Evolutionary conservation across 2,113 vertebrate genomes (phyloP).

Genomic region (Callospermophilus lateralis): DNA sequence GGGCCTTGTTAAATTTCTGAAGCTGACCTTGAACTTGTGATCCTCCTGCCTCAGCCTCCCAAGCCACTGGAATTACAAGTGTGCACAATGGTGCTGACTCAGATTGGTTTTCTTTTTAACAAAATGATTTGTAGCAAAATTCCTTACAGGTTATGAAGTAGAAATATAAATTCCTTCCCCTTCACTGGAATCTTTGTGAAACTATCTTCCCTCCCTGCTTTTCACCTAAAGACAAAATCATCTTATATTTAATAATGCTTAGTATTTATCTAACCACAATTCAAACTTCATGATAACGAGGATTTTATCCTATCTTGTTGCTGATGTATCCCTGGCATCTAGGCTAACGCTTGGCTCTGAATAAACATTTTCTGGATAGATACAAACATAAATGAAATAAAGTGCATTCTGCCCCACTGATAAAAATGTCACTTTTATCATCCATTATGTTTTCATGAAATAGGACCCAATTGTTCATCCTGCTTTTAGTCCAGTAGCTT

Average conservation of each 20-base stretch:
- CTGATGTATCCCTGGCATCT: slow-evolving; percentile 2
- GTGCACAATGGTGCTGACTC: too few relatives aligned
- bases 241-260: neutral
- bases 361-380: slow-evolving; percentile 69
- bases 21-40: too few relatives aligned
- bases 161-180: neutral
- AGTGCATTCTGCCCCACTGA: slow-evolving; percentile 49
- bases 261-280: neutral
- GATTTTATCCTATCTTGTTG: neutral
- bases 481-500: neutral
- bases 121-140: neutral
- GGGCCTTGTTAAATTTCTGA: too few relatives aligned
- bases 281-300: neutral
- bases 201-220: neutral
- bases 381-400: slow-evolving; percentile 56
- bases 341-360: neutral
- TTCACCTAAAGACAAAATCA: neutral
- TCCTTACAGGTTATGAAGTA: neutral
- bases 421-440: slow-evolving; percentile 68
- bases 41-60: too few relatives aligned
- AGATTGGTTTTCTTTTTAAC: neutral
- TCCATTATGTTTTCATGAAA: slow-evolving; percentile 57
- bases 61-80: too few relatives aligned
- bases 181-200: neutral
- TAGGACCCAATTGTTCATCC: neutral